These are phyloP conservation scores for Conus ventricosus DNA, from an alignment of 1,140 invertebrate genomes.

Conservation along the genomic window DNA sequence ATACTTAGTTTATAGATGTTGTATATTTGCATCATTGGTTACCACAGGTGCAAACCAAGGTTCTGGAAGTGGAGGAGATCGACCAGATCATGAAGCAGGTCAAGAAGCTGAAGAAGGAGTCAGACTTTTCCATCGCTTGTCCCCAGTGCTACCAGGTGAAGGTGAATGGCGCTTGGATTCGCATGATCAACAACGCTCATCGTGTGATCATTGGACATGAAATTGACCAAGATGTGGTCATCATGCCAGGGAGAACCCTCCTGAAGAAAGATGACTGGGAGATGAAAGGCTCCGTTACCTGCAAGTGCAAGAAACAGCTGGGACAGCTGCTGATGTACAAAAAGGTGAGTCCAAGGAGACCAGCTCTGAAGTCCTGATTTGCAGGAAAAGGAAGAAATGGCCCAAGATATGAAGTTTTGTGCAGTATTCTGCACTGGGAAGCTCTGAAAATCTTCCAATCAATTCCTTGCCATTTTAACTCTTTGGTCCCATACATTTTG, in stretches of 20 bases:
- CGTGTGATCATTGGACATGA: conserved; percentile 19
- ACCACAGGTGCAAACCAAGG: conserved; percentile 26
- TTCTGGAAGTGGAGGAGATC: conserved; percentile 28
- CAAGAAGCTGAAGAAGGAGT: conserved; percentile 11
- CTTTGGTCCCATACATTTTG: neutral
- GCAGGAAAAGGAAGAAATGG: neutral
- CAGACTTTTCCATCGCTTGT: neutral
- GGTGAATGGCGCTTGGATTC: neutral
- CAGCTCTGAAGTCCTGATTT: neutral
- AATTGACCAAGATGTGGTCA: neutral
- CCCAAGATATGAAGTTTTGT: neutral
- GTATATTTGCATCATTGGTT: too few relatives aligned
- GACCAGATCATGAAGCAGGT: neutral
- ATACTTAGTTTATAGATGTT: too few relatives aligned
- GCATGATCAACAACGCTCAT: conserved; percentile 9
- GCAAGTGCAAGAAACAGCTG: conserved; percentile 28
- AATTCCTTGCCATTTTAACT: neutral
- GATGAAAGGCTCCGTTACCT: conserved; percentile 20
- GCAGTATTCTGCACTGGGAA: neutral
- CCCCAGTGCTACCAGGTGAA: conserved; percentile 8
- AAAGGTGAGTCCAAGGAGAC: neutral
- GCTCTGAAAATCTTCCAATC: neutral
- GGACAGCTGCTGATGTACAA: conserved; percentile 30
- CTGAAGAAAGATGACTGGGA: conserved; percentile 22
- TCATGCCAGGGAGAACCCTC: neutral